Base-by-base conservation (phyloP, 2,797 vertebrate genomes). In the Gymnoscopelus microlampas region DNA sequence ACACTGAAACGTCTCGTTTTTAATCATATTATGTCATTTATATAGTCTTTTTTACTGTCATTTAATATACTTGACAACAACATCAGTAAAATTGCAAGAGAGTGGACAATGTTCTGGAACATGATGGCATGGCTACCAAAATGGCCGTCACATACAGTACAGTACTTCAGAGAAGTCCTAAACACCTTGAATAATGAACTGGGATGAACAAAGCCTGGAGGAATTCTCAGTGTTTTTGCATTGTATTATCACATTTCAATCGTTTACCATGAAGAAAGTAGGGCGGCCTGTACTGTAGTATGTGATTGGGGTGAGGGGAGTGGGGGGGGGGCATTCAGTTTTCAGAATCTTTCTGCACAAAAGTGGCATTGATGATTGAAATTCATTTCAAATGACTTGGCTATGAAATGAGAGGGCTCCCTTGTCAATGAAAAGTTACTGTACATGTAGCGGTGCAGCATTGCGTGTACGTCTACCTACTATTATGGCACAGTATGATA, bases 31-130 rank as follows among this genome's bases (percentile, higher is more conserved):
- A 39, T 44, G 80, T 84, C 86, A 87, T 92, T 89, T 75, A 89
- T 90, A 90, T 91, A 71, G 82, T 89, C 88, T 90, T 44, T 26
- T 44, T 91, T 88, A 91, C 80, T 81, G 89, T 86, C 66, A 78
- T 90, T 89, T 88, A 77, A 88, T 88, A 92, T 88, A 89, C 85
- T 86, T 84, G 79, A 91, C 87, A 86, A 91, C 84, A 82, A 93
- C 87, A 90, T 92, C 70, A 79, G 88, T 77, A 85, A 84, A 85
- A 85, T 74, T 83, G 88, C 85, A 81, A 82, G 81, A 87, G 84
- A 79, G 69, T 62, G 80, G 79, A 79, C 63, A 61, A 62, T 50
- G 79, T 80, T 78, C 70, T 68, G 67, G 71, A 75, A 48, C 29
- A 68, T 57, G 66, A 74, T 72, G 68, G 66, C 72, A 78, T 71